Percentiles rank a stretch among this genome's conserved stretches.
Evolutionary conservation across 2,888 invertebrate species (phyloP).

Genomic region (Mystacides longicornis): DNA sequence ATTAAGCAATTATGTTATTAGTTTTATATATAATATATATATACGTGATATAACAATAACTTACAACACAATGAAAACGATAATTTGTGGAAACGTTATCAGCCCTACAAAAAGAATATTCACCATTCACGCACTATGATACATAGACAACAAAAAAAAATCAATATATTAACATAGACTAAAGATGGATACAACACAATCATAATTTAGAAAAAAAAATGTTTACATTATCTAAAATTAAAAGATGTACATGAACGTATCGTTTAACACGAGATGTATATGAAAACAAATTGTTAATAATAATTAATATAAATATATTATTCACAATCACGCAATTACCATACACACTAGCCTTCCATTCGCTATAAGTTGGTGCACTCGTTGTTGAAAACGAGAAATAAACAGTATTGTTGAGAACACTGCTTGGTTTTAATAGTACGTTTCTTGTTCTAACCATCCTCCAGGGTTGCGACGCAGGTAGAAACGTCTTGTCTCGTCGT

Average conservation of each 20-base stretch:
- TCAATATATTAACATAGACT: neutral
- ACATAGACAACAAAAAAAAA: neutral
- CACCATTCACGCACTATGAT: neutral
- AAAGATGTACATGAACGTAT: neutral
- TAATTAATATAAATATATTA: neutral
- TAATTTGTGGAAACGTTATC: neutral
- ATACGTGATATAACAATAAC: neutral
- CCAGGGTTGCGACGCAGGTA: slow-evolving; percentile 96
- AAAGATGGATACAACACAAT: neutral
- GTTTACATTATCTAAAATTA: neutral
- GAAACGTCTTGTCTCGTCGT: slow-evolving; percentile 96
- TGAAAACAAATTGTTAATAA: slow-evolving; percentile 1
- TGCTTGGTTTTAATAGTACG: slow-evolving; percentile 76
- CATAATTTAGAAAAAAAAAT: neutral
- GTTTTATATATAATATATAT: neutral
- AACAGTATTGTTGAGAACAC: neutral
- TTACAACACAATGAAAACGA: neutral
- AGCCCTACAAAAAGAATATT: neutral
- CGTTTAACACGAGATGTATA: neutral
- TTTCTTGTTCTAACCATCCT: slow-evolving; percentile 98
- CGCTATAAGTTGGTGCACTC: slow-evolving; percentile 20
- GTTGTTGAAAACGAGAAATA: slow-evolving; percentile 9
- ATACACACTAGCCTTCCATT: slow-evolving; percentile 2
- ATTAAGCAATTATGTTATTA: neutral
- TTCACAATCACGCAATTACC: neutral